These are phyloP conservation scores for Pediacus dermestoides DNA, from an alignment of 2,888 invertebrate genomes.

Conservation along the genomic window DNA sequence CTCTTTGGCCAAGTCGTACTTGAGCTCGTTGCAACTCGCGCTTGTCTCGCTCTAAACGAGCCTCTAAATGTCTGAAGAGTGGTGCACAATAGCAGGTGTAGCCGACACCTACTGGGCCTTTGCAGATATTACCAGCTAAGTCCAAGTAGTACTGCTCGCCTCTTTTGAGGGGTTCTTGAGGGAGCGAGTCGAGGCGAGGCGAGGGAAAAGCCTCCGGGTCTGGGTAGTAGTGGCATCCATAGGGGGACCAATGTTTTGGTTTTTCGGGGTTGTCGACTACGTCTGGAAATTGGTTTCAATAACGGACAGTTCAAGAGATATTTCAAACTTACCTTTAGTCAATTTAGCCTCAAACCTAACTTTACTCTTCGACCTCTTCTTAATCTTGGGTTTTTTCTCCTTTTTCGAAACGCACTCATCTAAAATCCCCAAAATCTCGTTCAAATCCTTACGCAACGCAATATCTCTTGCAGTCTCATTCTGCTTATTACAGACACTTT, in stretches of 20 bases:
- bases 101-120: slow-evolving; percentile 92
- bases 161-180: slow-evolving; percentile 77
- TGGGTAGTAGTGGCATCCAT: slow-evolving; percentile 88
- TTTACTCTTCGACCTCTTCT: slow-evolving; percentile 47
- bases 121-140: slow-evolving; percentile 89
- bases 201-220: slow-evolving; percentile 81
- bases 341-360: slow-evolving; percentile 43
- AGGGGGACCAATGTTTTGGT: slow-evolving; percentile 72
- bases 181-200: slow-evolving; percentile 80
- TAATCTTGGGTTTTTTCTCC: slow-evolving; percentile 56
- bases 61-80: slow-evolving; percentile 83
- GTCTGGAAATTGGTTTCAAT: slow-evolving; percentile 3
- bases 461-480: slow-evolving; percentile 88
- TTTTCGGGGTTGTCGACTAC: slow-evolving; percentile 24
- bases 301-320: neutral
- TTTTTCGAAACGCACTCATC: slow-evolving; percentile 50
- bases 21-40: slow-evolving; percentile 77
- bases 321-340: slow-evolving; percentile 23
- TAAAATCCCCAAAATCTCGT: slow-evolving; percentile 79
- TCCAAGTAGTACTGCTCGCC: slow-evolving; percentile 95
- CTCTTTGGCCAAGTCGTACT: slow-evolving; percentile 74
- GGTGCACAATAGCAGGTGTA: slow-evolving; percentile 93
- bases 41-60: slow-evolving; percentile 75
- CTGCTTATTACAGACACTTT: slow-evolving; percentile 73
- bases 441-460: slow-evolving; percentile 78